Percentiles rank a stretch among this genome's conserved stretches.
These are phyloP conservation scores for Spizaetus ornatus DNA, from an alignment of 2,113 vertebrate genomes.

Conservation along the genomic window DNA sequence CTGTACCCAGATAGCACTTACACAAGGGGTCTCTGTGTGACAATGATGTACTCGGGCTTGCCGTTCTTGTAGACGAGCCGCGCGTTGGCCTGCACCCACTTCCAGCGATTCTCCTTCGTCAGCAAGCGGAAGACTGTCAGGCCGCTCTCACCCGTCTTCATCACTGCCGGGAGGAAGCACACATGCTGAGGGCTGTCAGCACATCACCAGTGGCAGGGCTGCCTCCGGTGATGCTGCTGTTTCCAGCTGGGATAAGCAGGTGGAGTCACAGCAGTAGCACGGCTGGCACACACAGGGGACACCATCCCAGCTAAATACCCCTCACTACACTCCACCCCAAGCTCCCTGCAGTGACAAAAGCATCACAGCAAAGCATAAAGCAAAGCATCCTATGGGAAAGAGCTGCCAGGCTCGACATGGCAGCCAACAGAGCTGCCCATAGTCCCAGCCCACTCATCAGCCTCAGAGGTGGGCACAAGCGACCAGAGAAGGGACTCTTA, in stretches of 20 bases:
- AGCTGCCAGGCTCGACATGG: accelerated
- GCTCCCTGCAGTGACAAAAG: neutral
- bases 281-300: neutral
- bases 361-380: neutral
- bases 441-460: neutral
- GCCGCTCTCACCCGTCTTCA: neutral
- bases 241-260: neutral
- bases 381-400: neutral
- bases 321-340: neutral
- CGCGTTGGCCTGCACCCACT: conserved; percentile 33
- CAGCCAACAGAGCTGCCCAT: neutral
- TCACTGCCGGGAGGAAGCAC: neutral
- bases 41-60: conserved; percentile 22
- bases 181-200: accelerated
- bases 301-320: neutral
- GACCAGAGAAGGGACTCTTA: neutral
- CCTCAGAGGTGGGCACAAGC: neutral
- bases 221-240: accelerated
- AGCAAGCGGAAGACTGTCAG: conserved; percentile 47
- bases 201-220: neutral
- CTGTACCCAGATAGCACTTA: neutral
- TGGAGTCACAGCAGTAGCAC: no score
- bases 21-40: conserved; percentile 49
- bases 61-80: neutral
- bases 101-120: conserved; percentile 39